These are phyloP conservation scores for Hemithea aestivaria DNA, from an alignment of 2,888 invertebrate genomes.

Conservation along the genomic window DNA sequence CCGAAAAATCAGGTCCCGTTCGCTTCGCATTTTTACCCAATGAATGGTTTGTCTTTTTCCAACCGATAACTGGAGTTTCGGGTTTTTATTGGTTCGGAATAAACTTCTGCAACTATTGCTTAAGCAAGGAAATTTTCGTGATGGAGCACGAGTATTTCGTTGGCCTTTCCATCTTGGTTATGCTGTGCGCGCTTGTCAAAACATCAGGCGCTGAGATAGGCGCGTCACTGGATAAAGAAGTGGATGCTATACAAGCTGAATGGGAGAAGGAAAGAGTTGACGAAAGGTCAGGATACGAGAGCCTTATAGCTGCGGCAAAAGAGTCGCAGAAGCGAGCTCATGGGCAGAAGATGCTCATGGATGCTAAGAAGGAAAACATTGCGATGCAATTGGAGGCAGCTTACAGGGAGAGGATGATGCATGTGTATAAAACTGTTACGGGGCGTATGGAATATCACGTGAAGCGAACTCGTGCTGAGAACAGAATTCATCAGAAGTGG, in stretches of 20 bases:
- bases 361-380: conserved; percentile 94
- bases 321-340: conserved; percentile 86
- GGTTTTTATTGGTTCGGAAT: conserved; percentile 94
- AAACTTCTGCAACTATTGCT: conserved; percentile 86
- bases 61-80: conserved; percentile 91
- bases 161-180: conserved; percentile 83
- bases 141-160: conserved; percentile 95
- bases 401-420: conserved; percentile 83
- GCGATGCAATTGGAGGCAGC: conserved; percentile 94
- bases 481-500: conserved; percentile 92
- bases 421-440: conserved; percentile 80
- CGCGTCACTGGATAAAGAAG: conserved; percentile 81
- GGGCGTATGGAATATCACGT: conserved; percentile 93
- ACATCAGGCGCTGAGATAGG: conserved; percentile 83
- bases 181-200: conserved; percentile 79
- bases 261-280: conserved; percentile 75
- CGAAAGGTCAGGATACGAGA: conserved; percentile 65
- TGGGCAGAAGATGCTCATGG: conserved; percentile 86
- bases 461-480: conserved; percentile 86
- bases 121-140: conserved; percentile 96
- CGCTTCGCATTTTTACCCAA: conserved; percentile 76
- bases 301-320: conserved; percentile 81
- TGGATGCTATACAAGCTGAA: conserved; percentile 78
- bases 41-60: conserved; percentile 88
- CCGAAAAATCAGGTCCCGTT: conserved; percentile 61